Conservation (phyloP, 2,888 invertebrate genomes). For the Eristalis pertinax region DNA sequence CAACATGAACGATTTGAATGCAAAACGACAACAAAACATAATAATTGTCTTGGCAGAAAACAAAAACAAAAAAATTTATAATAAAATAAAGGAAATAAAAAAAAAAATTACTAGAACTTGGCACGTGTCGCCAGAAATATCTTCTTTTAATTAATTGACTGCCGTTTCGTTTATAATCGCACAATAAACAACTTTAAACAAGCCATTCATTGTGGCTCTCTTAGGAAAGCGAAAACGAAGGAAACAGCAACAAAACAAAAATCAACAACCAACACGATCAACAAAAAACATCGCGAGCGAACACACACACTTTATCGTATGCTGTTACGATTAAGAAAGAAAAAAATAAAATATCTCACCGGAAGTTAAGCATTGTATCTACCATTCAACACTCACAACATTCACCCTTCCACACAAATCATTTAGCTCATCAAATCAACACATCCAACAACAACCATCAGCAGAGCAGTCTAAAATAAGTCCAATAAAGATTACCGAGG, state of each 20-base stretch:
- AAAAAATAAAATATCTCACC: conserved; percentile 33
- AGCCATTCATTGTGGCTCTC: conserved; percentile 23
- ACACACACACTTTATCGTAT: conserved; percentile 31
- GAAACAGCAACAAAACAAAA: background rate
- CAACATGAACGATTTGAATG: background rate
- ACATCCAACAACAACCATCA: background rate
- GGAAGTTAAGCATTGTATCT: conserved; percentile 42
- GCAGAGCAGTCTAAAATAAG: background rate
- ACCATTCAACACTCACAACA: conserved; percentile 1
- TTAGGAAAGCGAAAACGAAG: background rate
- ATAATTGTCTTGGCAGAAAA: background rate
- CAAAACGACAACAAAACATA: background rate
- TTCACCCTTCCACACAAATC: background rate
- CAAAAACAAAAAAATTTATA: background rate
- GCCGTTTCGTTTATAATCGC: conserved; percentile 33
- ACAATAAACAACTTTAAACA: conserved; percentile 33
- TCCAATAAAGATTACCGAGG: conserved; percentile 7
- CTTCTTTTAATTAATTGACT: conserved; percentile 30
- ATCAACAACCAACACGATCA: background rate
- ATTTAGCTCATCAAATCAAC: conserved; percentile 13
- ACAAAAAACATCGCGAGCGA: background rate
- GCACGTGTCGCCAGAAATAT: conserved; percentile 26
- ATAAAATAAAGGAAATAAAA: background rate
- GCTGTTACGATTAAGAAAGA: conserved; percentile 9
- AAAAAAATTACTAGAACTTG: conserved; percentile 1